These are phyloP conservation scores for Netelia virgata DNA, from an alignment of 2,888 invertebrate species.

Conservation along the genomic window DNA sequence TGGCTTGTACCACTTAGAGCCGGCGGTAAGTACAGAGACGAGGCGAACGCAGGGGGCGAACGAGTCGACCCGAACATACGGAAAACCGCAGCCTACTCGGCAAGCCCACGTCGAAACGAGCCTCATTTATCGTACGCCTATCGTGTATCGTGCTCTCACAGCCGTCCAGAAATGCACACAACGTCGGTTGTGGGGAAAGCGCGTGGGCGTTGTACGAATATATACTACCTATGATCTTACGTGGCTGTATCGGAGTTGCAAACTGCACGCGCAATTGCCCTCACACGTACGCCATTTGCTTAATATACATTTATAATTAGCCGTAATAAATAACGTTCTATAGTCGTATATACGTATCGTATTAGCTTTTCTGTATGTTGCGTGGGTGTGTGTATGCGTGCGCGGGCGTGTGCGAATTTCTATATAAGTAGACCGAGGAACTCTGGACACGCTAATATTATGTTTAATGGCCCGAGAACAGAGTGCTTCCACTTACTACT, in stretches of 20 bases:
- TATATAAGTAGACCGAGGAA: conserved; percentile 6
- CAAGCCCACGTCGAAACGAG: conserved; percentile 54
- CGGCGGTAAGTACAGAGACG: not conserved
- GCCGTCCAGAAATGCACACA: conserved; percentile 4
- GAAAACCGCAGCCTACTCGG: conserved; percentile 42
- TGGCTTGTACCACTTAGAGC: conserved; percentile 70
- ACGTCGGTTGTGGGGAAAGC: not conserved
- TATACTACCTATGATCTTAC: conserved; percentile 8
- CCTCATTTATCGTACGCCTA: conserved; percentile 66
- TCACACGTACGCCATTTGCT: conserved; percentile 53
- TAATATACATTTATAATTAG: conserved; percentile 63
- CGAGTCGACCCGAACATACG: conserved; percentile 22
- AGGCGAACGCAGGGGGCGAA: conserved; percentile 13
- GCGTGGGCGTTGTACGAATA: not conserved
- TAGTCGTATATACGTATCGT: conserved; percentile 36
- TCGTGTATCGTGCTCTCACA: conserved; percentile 22
- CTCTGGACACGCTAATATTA: conserved; percentile 58
- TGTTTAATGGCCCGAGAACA: conserved; percentile 53
- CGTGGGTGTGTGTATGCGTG: not conserved
- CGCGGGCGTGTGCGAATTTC: not conserved
- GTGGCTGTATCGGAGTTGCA: conserved; percentile 13
- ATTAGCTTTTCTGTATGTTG: not conserved
- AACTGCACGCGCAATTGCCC: conserved; percentile 55
- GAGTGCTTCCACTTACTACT: conserved; percentile 53
- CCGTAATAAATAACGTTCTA: conserved; percentile 55